phyloP scores from a whole-genome alignment of 2,888 invertebrate species.

The Dicycla oo region DNA sequence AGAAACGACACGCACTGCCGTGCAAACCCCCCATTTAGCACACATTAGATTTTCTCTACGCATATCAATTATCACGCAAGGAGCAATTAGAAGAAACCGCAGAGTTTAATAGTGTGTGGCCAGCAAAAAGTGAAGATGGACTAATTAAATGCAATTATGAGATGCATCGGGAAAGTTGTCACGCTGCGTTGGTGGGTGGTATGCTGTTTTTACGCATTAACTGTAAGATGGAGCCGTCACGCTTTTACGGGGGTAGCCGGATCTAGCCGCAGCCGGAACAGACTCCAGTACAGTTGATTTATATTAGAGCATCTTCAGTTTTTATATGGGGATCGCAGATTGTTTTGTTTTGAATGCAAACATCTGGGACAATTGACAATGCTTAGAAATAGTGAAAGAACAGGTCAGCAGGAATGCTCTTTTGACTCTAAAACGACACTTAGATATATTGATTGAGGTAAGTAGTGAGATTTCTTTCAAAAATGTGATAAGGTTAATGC shows the following conservation, averaged over 20 bases:
- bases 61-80: conserved; percentile 64
- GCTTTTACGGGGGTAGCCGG: conserved; percentile 52
- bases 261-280: conserved; percentile 29
- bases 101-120: conserved; percentile 86
- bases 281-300: background rate
- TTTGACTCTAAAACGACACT: too few species aligned
- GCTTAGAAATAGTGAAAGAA: too few species aligned
- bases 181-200: conserved; percentile 81
- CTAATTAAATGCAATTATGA: conserved; percentile 84
- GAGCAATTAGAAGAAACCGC: conserved; percentile 80
- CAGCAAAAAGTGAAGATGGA: conserved; percentile 85
- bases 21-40: conserved; percentile 37
- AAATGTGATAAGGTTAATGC: too few species aligned
- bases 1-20: conserved; percentile 42
- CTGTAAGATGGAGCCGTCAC: conserved; percentile 52
- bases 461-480: too few species aligned
- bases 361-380: too few species aligned
- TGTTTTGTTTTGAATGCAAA: too few species aligned
- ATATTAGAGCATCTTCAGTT: background rate
- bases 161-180: conserved; percentile 86
- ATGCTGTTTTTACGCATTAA: conserved; percentile 73
- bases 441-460: too few species aligned
- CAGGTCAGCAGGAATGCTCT: too few species aligned
- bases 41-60: conserved; percentile 56
- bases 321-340: background rate